Evolutionary conservation across 2,113 vertebrate species (phyloP).

Genomic region (Salvelinus sp.): DNA sequence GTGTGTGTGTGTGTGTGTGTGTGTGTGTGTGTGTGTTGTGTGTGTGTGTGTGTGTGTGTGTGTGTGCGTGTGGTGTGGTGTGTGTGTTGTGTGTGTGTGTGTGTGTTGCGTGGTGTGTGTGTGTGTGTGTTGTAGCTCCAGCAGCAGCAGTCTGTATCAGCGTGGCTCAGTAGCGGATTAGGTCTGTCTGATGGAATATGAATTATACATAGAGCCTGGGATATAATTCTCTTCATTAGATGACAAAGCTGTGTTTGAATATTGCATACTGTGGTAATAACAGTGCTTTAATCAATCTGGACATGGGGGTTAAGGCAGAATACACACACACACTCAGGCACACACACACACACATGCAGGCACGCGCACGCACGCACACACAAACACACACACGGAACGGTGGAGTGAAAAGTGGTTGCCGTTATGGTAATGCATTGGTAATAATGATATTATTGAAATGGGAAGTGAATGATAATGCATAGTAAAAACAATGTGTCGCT

Average conservation of each 20-base stretch:
- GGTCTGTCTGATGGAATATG: conserved; percentile 50
- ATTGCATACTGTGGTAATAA: conserved; percentile 69
- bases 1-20: neutral
- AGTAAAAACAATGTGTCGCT: conserved; percentile 9
- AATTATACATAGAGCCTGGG: conserved; percentile 67
- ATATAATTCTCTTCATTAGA: conserved; percentile 74
- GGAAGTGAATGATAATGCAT: conserved; percentile 19
- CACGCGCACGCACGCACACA: no score
- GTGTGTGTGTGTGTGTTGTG: neutral
- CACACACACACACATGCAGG: no score
- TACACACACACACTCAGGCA: no score
- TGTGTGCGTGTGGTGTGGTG: neutral
- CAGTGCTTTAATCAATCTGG: conserved; percentile 62
- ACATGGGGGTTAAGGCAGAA: conserved; percentile 37
- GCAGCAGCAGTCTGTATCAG: conserved; percentile 53
- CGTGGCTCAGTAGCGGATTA: conserved; percentile 56
- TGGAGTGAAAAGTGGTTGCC: conserved; percentile 58
- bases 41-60: neutral
- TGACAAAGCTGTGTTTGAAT: conserved; percentile 72
- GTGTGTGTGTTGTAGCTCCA: conserved; percentile 16
- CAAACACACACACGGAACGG: neutral
- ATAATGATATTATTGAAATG: conserved; percentile 63
- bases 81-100: neutral
- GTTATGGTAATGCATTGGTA: conserved; percentile 47
- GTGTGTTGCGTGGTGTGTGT: conserved; percentile 37